Evolutionary conservation across 2,888 invertebrate species (phyloP).

Genomic region (Amphimallon solstitiale): DNA sequence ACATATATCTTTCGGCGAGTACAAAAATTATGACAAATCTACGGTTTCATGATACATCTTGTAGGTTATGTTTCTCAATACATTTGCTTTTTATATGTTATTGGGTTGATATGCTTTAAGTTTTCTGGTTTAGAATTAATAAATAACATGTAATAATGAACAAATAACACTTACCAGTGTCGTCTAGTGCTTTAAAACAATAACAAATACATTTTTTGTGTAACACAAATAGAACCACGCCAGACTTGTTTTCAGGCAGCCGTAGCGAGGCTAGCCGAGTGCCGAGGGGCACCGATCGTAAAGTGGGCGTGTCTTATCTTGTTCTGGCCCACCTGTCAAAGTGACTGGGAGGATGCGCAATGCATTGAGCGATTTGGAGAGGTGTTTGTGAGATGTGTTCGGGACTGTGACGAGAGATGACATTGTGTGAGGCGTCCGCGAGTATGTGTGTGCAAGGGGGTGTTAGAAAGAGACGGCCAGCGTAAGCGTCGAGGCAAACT

Average conservation of each 20-base stretch:
- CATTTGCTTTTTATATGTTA: neutral
- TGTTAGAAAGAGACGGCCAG: slow-evolving; percentile 37
- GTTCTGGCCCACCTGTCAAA: slow-evolving; percentile 62
- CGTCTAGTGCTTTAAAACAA: neutral
- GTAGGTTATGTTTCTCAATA: slow-evolving; percentile 48
- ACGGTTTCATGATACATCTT: slow-evolving; percentile 50
- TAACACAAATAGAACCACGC: slow-evolving; percentile 45
- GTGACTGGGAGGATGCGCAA: slow-evolving; percentile 62
- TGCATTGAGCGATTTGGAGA: slow-evolving; percentile 51
- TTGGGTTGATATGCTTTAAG: no score
- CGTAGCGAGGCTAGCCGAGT: slow-evolving; percentile 56
- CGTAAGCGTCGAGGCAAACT: slow-evolving; percentile 39
- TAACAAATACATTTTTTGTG: neutral
- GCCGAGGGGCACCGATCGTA: slow-evolving; percentile 55
- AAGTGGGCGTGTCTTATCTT: slow-evolving; percentile 54
- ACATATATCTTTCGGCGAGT: neutral
- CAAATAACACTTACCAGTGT: no score
- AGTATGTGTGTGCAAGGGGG: slow-evolving; percentile 43
- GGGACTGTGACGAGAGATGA: slow-evolving; percentile 63
- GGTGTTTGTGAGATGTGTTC: slow-evolving; percentile 56
- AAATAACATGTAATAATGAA: no score
- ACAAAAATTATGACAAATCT: slow-evolving; percentile 34
- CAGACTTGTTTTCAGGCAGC: slow-evolving; percentile 55
- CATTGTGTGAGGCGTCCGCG: slow-evolving; percentile 53
- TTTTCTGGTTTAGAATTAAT: no score